A percentile compares a stretch with the other conserved stretches of the same genome.
Evolutionary conservation across 2,888 invertebrate species (phyloP).

Genomic region (Cetonia aurata): DNA sequence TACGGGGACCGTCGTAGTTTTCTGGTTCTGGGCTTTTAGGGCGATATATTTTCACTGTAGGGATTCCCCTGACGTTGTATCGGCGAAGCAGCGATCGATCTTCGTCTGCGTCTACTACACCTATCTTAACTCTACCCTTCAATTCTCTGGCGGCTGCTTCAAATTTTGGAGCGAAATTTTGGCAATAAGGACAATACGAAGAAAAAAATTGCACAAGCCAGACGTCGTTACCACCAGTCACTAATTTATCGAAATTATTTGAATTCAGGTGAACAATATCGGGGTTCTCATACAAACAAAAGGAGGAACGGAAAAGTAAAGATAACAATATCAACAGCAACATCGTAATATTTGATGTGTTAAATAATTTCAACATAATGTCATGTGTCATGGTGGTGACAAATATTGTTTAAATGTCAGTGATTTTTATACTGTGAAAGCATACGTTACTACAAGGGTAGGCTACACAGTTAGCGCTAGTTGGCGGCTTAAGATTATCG

Average conservation of each 20-base stretch:
- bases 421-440: too few relatives aligned
- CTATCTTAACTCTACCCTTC: constrained; percentile 48
- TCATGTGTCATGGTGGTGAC: too few relatives aligned
- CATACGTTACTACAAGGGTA: too few relatives aligned
- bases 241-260: constrained; percentile 48
- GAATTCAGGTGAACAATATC: constrained; percentile 45
- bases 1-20: constrained; percentile 50
- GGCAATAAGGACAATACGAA: constrained; percentile 50
- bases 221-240: constrained; percentile 45
- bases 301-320: constrained; percentile 20
- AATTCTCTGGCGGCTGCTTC: constrained; percentile 48
- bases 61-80: constrained; percentile 48
- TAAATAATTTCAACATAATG: too few relatives aligned
- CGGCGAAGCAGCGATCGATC: constrained; percentile 44
- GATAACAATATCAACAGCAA: constrained; percentile 23
- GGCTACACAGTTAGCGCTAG: too few relatives aligned
- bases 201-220: constrained; percentile 53
- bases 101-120: constrained; percentile 48
- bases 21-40: constrained; percentile 46
- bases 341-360: constrained; percentile 7
- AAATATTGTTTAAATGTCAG: too few relatives aligned
- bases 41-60: constrained; percentile 51
- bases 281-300: constrained; percentile 41
- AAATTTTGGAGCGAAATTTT: constrained; percentile 51
- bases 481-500: too few relatives aligned